phyloP scores from a whole-genome alignment of 1,140 invertebrate species.

The Littorina saxatilis region DNA sequence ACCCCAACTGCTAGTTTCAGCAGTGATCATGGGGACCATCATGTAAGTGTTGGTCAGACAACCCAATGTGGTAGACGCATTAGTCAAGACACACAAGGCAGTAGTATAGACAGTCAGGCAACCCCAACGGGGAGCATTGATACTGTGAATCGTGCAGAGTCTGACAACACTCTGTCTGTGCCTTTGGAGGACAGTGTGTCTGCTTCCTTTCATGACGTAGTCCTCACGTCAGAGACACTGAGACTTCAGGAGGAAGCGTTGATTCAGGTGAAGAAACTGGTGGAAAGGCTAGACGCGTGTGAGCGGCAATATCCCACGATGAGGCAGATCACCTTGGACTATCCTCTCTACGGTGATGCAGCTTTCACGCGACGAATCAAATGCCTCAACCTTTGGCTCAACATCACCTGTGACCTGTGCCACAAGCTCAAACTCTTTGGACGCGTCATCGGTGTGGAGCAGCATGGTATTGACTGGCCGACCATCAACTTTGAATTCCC shows the following conservation, averaged over 20 bases:
- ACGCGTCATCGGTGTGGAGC: constrained; percentile 82
- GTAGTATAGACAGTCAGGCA: no score
- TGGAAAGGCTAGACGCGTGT: constrained; percentile 84
- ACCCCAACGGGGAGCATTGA: no score
- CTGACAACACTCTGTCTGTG: background rate
- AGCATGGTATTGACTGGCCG: constrained; percentile 73
- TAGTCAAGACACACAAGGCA: no score
- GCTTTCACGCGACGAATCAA: constrained; percentile 83
- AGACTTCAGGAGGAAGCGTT: constrained; percentile 79
- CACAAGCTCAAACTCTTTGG: constrained; percentile 88
- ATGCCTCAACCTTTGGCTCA: constrained; percentile 93
- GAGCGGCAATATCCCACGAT: constrained; percentile 90
- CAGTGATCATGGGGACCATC: no score
- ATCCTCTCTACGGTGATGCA: constrained; percentile 83
- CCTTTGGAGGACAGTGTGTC: constrained; percentile 48
- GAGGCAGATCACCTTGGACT: constrained; percentile 85
- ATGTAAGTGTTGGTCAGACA: no score
- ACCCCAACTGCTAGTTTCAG: constrained; percentile 4
- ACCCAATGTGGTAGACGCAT: no score
- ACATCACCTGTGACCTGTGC: constrained; percentile 89
- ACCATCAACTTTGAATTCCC: constrained; percentile 59
- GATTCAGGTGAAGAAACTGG: constrained; percentile 83
- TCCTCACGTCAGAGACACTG: constrained; percentile 53
- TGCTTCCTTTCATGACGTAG: constrained; percentile 55
- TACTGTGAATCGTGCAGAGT: no score